Base-by-base conservation (phyloP, 2,113 vertebrate species). In the Gnathonemus echidnorhynchus region DNA sequence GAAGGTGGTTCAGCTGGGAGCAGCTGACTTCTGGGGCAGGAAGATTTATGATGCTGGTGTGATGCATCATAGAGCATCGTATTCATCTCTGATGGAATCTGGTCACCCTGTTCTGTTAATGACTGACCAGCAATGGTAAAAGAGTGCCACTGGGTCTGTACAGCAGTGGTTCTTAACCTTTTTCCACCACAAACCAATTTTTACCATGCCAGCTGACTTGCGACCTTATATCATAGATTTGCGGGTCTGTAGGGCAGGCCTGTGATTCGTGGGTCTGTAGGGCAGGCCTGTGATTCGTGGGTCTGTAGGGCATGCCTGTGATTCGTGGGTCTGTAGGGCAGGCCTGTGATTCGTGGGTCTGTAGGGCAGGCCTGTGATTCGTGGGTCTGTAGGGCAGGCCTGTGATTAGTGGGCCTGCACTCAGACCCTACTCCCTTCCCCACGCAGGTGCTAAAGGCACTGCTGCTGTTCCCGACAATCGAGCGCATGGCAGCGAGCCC, bases 401-500 rank as follows among this genome's bases (percentile, higher is more conserved):
- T 35, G 70, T 77, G 27, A 77, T 17, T 84, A 0, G 80, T 85
- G 35, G 80, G 21, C 39, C 19, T 11, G 21, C 9, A 3, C 45
- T 85, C 19, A 85, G 42, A 42, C 4, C 6, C 27, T 15, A 10
- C 13, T 24, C 88, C 88, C 19, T 35, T 53, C 17, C 15, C n/a
- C 35, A 31, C 53, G 31, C 92, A 99, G 98, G 94, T 99, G 46
- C 66, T 97, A 39, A 98, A 97, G 93, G 94, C 97, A 0, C 92
- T 98, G 91, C 93, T 99, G 95, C 96, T 99, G 42, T 99, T 99
- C 90, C 98, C 98, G 0, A 99, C 98, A 0, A 99, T 99, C 5
- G 98, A 99, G 91, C 97, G 97, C 24, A 97, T 99, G 95, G 96
- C 97, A 1, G 94, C 95, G 94, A 96, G 95, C 0, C 98, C 98